Base-by-base conservation (phyloP, 2,888 invertebrate genomes). In the Aphidoletes aphidimyza region DNA sequence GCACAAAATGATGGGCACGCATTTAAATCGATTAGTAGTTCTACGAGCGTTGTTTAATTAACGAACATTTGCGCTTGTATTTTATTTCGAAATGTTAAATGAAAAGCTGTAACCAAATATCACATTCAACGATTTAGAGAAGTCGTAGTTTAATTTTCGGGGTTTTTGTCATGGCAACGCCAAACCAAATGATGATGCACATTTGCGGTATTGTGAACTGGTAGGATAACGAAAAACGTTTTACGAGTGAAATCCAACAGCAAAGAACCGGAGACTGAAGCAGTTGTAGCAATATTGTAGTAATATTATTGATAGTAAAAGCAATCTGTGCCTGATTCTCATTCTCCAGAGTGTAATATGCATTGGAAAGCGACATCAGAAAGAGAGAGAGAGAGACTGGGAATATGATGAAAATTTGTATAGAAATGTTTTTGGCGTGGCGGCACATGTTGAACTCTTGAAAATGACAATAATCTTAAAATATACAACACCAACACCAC, bases 391-490 rank as follows among this genome's bases (percentile, higher is more conserved):
- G 39, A 39, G 39, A 39, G 47, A 47, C 47, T 26, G 54, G 22
- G 22, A 54, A 26, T 54, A 26, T 69, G 14, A 69, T 14, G 30
- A 30, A 69, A 69, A 34, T 69, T 6, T 30, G 34, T 69, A 69
- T 69, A 30, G 54, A 54, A 54, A 54, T 69, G 14, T 30, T 69
- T 30, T 42, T 6, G 8, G 42, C 3, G 30, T 30, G 30, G 69
- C 14, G 69, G 69, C 69, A 69, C 30, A 69, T 69, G 69, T 26
- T n/a, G 69, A 69, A 69, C n/a, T 69, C 69, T 69, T 69, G 69
- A 69, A 69, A 19, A 69, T 69, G 69, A 30, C 69, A 69, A 69
- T 69, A 69, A 69, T 69, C 69, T 69, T 69, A 69, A 69, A 69
- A 69, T 69, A 69, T 69, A 69, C 34, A 30, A 26, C 17, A 30